phyloP scores from a whole-genome alignment of 2,888 invertebrate genomes.

The Volucella inflata region DNA sequence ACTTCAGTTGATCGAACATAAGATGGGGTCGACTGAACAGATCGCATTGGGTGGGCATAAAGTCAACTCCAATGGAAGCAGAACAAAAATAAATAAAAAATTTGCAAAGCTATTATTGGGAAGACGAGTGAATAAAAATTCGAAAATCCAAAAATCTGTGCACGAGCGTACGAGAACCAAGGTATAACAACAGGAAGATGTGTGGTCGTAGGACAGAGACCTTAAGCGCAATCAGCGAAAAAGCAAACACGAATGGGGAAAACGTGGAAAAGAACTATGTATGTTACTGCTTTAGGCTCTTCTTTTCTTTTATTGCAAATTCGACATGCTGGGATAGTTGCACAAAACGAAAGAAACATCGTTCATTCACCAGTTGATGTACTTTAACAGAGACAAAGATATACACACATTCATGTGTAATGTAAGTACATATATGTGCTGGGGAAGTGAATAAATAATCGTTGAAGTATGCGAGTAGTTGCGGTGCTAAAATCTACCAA shows the following conservation, averaged over 20 bases:
- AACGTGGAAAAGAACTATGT: conserved; percentile 40
- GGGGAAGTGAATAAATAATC: background rate
- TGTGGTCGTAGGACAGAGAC: conserved; percentile 58
- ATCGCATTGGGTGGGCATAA: conserved; percentile 18
- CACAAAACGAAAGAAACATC: conserved; percentile 55
- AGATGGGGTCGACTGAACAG: background rate
- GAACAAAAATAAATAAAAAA: conserved; percentile 54
- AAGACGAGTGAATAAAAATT: conserved; percentile 33
- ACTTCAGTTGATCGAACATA: background rate
- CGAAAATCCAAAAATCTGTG: conserved; percentile 9
- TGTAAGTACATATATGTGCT: conserved; percentile 31
- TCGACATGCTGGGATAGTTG: conserved; percentile 43
- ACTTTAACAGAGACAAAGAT: conserved; percentile 30
- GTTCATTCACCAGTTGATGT: conserved; percentile 69
- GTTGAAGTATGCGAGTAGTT: too few species aligned
- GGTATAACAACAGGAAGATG: conserved; percentile 69
- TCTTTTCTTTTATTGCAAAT: conserved; percentile 27
- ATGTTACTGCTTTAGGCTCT: conserved; percentile 26
- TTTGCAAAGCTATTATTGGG: conserved; percentile 47
- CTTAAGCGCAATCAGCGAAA: conserved; percentile 68
- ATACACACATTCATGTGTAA: conserved; percentile 41
- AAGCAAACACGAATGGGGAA: conserved; percentile 58
- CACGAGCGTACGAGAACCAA: conserved; percentile 47
- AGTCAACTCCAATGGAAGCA: conserved; percentile 50
- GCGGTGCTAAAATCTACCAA: too few species aligned